Conservation (phyloP, 53 echinoderm and acorn worm species). For the Paracentrotus lividus region DNA sequence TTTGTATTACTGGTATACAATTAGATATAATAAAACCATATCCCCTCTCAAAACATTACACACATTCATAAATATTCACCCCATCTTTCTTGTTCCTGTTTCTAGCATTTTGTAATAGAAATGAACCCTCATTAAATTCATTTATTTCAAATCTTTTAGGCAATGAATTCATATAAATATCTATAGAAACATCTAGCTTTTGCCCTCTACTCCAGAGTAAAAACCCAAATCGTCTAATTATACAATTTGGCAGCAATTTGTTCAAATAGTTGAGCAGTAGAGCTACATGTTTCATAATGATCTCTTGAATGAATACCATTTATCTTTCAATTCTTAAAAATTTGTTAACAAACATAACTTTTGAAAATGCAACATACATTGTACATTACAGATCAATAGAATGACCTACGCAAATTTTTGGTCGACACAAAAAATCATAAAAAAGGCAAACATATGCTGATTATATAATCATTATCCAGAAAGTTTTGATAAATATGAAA, state of each 20-base stretch:
- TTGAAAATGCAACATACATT: not conserved
- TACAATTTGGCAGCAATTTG: not conserved
- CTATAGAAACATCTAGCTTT: not conserved
- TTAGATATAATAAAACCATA: not conserved
- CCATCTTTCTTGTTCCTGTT: not conserved
- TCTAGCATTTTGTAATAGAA: not conserved
- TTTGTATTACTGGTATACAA: not conserved
- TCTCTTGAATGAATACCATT: not conserved
- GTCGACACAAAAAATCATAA: not conserved
- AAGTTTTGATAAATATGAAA: not conserved
- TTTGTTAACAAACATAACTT: not conserved
- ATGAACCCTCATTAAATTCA: not conserved
- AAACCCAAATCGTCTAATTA: not conserved
- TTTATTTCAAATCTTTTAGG: not conserved
- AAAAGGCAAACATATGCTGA: not conserved
- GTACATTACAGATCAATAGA: not conserved
- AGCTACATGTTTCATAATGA: not conserved
- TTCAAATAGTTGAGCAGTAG: slow-evolving; percentile 1
- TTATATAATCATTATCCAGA: not conserved
- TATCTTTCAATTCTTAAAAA: not conserved
- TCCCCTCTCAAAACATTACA: not conserved
- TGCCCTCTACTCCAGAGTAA: not conserved
- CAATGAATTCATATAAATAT: not conserved
- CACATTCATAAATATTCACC: not conserved
- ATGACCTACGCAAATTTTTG: not conserved